A percentile compares a stretch with the other conserved stretches of the same genome.
phyloP scores from a whole-genome alignment of 2,888 invertebrate genomes.

The Netelia inedita region DNA sequence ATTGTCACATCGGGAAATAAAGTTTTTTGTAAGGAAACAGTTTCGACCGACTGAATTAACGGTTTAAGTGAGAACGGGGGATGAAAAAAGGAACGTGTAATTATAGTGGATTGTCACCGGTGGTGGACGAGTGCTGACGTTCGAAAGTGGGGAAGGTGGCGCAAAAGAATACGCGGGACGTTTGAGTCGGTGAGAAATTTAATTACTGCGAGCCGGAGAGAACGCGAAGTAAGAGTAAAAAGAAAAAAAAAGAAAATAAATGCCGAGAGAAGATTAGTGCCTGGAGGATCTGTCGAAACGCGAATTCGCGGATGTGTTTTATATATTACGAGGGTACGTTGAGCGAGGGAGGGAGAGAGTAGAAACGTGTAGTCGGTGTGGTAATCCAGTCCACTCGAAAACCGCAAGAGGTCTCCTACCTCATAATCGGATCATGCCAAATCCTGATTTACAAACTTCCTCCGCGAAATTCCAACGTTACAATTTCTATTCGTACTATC shows the following conservation, averaged over 20 bases:
- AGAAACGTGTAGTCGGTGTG: slow-evolving; percentile 44
- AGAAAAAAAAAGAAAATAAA: slow-evolving; percentile 47
- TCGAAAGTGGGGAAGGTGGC: slow-evolving; percentile 5
- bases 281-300: slow-evolving; percentile 55
- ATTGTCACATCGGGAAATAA: neutral
- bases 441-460: slow-evolving; percentile 74
- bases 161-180: slow-evolving; percentile 31
- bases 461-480: slow-evolving; percentile 25
- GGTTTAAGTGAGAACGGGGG: slow-evolving; percentile 13
- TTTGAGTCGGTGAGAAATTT: slow-evolving; percentile 55
- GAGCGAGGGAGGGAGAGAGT: neutral
- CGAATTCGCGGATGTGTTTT: slow-evolving; percentile 16
- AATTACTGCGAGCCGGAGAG: slow-evolving; percentile 52
- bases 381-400: slow-evolving; percentile 67
- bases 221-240: slow-evolving; percentile 31
- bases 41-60: neutral
- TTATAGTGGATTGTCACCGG: slow-evolving; percentile 44
- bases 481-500: slow-evolving; percentile 14
- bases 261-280: slow-evolving; percentile 50
- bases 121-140: neutral
- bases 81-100: slow-evolving; percentile 22
- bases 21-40: neutral
- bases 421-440: slow-evolving; percentile 75
- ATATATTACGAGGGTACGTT: neutral
- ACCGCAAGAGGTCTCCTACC: slow-evolving; percentile 69